Evolutionary conservation across 2,888 invertebrate species (phyloP).

Genomic region (Acanthoscelides obtectus): DNA sequence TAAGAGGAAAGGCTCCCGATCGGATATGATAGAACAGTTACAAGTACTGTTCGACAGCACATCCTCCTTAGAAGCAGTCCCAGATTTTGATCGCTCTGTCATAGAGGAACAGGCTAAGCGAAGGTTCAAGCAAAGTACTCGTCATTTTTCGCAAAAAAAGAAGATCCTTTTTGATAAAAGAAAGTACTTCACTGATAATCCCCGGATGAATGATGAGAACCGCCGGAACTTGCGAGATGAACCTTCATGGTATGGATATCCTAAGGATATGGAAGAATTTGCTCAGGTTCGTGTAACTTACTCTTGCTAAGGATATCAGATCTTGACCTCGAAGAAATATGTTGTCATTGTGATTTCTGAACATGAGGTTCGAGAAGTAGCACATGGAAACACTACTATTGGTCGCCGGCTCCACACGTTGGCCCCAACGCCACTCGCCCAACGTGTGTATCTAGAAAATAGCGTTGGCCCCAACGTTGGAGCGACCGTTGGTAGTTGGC

Average conservation of each 20-base stretch:
- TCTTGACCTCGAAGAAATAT: too few species aligned
- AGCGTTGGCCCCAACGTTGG: too few species aligned
- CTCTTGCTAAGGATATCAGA: too few species aligned
- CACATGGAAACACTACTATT: too few species aligned
- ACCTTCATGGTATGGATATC: slow-evolving; percentile 46
- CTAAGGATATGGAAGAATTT: slow-evolving; percentile 45
- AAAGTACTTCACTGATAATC: slow-evolving; percentile 24
- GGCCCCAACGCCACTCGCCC: too few species aligned
- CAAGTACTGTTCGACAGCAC: neutral
- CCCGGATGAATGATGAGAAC: slow-evolving; percentile 19
- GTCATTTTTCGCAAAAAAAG: neutral
- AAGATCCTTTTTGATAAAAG: neutral
- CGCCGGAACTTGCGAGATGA: slow-evolving; percentile 30
- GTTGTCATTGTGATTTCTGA: too few species aligned
- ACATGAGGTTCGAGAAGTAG: too few species aligned
- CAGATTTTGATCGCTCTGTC: neutral
- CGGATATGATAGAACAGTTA: neutral
- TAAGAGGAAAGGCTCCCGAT: neutral
- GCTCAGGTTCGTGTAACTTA: slow-evolving; percentile 40
- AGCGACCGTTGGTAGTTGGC: too few species aligned
- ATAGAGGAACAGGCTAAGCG: neutral
- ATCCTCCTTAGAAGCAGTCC: neutral
- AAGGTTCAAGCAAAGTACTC: neutral
- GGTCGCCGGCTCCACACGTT: too few species aligned
- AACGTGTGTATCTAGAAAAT: too few species aligned